Percentiles rank a stretch among this genome's conserved stretches.
Evolutionary conservation across 2,113 vertebrate species (phyloP).

Genomic region (Hippolais icterina): DNA sequence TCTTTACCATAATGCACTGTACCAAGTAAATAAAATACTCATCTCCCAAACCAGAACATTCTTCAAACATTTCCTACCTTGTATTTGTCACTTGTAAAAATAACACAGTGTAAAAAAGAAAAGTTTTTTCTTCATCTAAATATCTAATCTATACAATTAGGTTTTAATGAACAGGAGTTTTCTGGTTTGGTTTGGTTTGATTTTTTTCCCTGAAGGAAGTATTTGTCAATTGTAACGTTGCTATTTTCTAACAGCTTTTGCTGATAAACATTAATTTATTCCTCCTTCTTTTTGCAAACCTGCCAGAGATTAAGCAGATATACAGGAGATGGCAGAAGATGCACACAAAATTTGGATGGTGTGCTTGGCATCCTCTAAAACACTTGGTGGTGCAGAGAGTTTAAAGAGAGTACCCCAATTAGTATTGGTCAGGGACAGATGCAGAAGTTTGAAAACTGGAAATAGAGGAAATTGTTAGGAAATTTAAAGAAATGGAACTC

Average conservation of each 20-base stretch:
- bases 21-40: neutral
- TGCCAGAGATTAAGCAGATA: conserved; percentile 15
- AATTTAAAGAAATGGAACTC: neutral
- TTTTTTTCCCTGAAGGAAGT: neutral
- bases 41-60: neutral
- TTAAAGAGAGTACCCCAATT: neutral
- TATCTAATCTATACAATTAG: neutral
- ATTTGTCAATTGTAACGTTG: neutral
- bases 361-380: conserved; percentile 13
- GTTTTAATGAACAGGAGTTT: neutral
- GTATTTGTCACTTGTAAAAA: neutral
- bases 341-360: conserved; percentile 12
- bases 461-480: neutral
- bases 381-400: neutral
- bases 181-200: neutral
- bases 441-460: neutral
- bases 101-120: neutral
- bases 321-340: conserved; percentile 58
- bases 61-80: neutral
- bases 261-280: neutral
- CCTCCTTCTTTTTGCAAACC: neutral
- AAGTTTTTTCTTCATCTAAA: neutral
- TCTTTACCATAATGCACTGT: neutral
- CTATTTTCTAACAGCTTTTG: neutral
- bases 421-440: neutral